phyloP scores from a whole-genome alignment of 2,797 vertebrate species.

The Prionace glauca region DNA sequence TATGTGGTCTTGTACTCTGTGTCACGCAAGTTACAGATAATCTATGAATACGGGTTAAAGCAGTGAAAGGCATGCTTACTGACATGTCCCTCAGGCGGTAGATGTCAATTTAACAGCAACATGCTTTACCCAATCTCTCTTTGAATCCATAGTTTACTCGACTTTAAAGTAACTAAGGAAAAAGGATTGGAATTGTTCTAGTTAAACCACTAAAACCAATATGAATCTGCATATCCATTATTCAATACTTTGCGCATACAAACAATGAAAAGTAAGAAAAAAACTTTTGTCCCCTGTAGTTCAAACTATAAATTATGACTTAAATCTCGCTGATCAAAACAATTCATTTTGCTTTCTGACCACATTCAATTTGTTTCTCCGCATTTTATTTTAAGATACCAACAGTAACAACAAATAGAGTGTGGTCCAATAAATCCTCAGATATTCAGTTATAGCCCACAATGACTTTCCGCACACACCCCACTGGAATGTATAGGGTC shows the following conservation, averaged over 20 bases:
- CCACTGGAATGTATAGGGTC: background rate
- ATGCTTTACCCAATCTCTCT: background rate
- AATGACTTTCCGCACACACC: background rate
- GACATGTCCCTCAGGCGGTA: background rate
- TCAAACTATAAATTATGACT: background rate
- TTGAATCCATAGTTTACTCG: background rate
- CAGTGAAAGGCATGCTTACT: conserved; percentile 1
- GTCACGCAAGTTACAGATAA: conserved; percentile 43
- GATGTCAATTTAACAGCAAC: background rate
- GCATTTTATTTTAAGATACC: background rate
- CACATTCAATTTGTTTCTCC: background rate
- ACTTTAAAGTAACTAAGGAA: background rate
- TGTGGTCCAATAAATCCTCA: background rate
- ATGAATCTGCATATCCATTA: background rate
- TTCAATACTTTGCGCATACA: background rate
- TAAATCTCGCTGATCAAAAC: background rate
- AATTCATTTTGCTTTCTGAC: background rate
- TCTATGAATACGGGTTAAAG: background rate
- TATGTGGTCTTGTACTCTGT: conserved; percentile 38
- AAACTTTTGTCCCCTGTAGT: background rate
- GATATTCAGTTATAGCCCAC: background rate
- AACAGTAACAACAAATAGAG: background rate
- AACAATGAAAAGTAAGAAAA: background rate
- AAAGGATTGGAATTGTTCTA: background rate
- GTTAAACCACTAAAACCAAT: background rate